Base-by-base conservation (phyloP, 2,888 invertebrate genomes). In the Rhamphomyia laevipes region DNA sequence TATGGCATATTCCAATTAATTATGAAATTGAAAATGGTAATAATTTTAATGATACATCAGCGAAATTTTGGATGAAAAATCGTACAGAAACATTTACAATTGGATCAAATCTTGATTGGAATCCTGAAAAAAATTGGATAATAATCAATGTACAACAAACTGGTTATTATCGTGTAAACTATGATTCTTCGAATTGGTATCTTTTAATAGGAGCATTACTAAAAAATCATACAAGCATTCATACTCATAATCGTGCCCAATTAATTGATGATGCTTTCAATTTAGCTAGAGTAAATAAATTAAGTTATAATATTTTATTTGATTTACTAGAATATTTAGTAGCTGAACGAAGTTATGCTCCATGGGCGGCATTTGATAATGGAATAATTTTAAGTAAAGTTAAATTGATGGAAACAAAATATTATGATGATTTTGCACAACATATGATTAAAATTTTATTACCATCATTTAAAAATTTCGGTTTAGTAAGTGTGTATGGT, bases 211-310 rank as follows among this genome's bases (percentile, higher is more conserved):
- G 74, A 37, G 77, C 43, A 81, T 35, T 67, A 85, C 74, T 77
- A 7, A 72, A 75, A 11, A 74, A 73, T n/a, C 82, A 76, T 57
- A 67, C 71, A 59, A 74, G 74, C 43, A 83, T 89, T 46, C 77
- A 82, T 50, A 74, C 80, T 2, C 78, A 81, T 49, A 88, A 87
- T 61, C 71, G 89, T 49, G 88, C 86, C 0, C 89, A 91, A 63
- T 72, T 92, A 46, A 71, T 93, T 5, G 86, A 91, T 56, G 92
- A 93, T 63, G 79, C 85, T 77, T 0, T 73, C 55, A 75, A 75
- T 54, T 60, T 81, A 40, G 80, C 81, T 21, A 68, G 76, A 53
- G 75, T 75, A 48, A 76, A 75, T 18, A 64, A 73, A 44, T 62
- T 81, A 51, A 71, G 63, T 16, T 72, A 72, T 54, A 55, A 60